Evolutionary conservation across 2,113 vertebrate species (phyloP).

Genomic region (Ginglymostoma cirratum): DNA sequence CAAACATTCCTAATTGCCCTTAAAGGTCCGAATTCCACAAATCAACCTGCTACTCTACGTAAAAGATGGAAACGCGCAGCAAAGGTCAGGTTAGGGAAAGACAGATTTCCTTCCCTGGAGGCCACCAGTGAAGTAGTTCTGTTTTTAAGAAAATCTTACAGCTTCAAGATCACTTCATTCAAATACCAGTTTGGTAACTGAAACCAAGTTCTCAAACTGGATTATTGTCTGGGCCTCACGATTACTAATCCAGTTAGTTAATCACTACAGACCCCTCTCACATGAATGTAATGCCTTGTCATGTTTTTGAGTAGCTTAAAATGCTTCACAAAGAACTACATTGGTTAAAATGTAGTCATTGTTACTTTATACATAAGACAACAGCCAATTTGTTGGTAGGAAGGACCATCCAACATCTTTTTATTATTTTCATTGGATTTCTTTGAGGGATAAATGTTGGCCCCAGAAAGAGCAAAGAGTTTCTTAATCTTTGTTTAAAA

Average conservation of each 20-base stretch:
- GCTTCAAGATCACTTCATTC: background rate
- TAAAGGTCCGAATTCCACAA: background rate
- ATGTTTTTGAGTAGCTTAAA: background rate
- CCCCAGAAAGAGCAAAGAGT: background rate
- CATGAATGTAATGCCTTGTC: background rate
- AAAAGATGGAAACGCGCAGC: background rate
- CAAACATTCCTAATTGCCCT: background rate
- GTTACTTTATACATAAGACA: no score
- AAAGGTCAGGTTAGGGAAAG: background rate
- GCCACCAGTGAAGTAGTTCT: background rate
- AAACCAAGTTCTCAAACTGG: background rate
- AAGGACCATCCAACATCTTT: no score
- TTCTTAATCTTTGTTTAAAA: background rate
- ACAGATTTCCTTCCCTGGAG: background rate
- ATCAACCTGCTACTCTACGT: no score
- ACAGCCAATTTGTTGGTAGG: background rate
- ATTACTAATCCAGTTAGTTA: background rate
- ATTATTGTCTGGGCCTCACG: background rate
- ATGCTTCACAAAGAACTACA: background rate
- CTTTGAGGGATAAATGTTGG: background rate
- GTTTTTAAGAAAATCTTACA: background rate
- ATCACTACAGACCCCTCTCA: background rate
- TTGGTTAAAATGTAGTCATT: no score
- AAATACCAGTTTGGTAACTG: background rate
- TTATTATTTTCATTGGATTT: background rate